Evolutionary conservation across 1,140 invertebrate genomes (phyloP).

Genomic region (Pseudomyrmex flavicornis): DNA sequence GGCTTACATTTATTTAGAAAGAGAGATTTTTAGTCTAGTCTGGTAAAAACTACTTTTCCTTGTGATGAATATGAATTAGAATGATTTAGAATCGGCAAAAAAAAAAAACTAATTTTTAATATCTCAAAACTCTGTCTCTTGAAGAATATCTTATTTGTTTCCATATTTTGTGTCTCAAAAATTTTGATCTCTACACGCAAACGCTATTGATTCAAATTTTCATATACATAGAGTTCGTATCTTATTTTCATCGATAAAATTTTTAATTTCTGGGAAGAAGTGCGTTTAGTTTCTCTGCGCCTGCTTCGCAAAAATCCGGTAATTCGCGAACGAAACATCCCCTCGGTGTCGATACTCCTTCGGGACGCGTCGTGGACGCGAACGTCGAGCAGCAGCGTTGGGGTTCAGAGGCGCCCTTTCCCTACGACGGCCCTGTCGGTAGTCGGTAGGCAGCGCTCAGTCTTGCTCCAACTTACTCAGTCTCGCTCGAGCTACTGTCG

Average conservation of each 20-base stretch:
- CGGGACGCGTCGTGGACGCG: constrained; percentile 9
- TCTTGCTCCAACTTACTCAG: constrained; percentile 68
- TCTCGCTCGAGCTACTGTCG: constrained; percentile 68
- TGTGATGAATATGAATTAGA: no score
- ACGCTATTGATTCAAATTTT: not conserved
- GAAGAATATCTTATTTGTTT: no score
- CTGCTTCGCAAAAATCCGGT: constrained; percentile 49
- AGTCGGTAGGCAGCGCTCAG: constrained; percentile 68
- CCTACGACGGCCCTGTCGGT: constrained; percentile 70
- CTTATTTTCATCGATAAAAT: constrained; percentile 3
- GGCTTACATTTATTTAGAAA: no score
- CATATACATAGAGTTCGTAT: not conserved
- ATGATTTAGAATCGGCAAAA: no score
- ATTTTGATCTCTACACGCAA: not conserved
- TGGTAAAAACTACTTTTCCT: no score
- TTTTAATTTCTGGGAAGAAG: not conserved
- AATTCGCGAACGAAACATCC: constrained; percentile 46
- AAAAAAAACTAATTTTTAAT: no score
- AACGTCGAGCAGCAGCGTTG: not conserved
- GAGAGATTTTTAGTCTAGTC: no score
- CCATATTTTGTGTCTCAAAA: no score
- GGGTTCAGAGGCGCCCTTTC: constrained; percentile 37
- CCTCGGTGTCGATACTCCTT: constrained; percentile 57
- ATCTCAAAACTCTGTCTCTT: no score
- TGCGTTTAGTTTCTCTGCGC: not conserved